Percentiles rank a stretch among this genome's conserved stretches.
Conservation (phyloP, 1,140 invertebrate genomes). For the Drosophila lowei region DNA sequence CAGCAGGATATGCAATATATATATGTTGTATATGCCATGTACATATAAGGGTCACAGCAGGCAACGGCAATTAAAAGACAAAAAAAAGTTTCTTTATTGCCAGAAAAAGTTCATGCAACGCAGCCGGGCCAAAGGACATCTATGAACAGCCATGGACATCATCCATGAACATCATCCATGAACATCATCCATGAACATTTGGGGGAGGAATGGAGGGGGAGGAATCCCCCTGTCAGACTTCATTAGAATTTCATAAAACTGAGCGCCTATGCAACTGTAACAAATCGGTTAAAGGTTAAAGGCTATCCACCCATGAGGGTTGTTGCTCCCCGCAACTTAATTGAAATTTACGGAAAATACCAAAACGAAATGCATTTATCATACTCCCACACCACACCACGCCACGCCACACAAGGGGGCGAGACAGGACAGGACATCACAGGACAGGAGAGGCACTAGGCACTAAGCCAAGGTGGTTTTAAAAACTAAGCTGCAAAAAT, state of each 20-base stretch:
- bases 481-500: slow-evolving; percentile 65
- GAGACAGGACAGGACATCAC: neutral
- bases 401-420: too few species aligned
- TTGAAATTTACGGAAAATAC: slow-evolving; percentile 55
- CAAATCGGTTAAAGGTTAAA: slow-evolving; percentile 50
- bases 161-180: too few species aligned
- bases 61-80: slow-evolving; percentile 72
- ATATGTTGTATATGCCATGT: neutral
- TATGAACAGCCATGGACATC: neutral
- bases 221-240: slow-evolving; percentile 47
- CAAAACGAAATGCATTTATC: slow-evolving; percentile 71
- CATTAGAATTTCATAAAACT: slow-evolving; percentile 70
- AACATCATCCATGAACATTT: too few species aligned
- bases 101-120: slow-evolving; percentile 63
- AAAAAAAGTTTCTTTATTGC: slow-evolving; percentile 62
- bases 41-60: slow-evolving; percentile 43
- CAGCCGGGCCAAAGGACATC: slow-evolving; percentile 39
- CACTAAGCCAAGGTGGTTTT: slow-evolving; percentile 41
- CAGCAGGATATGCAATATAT: neutral
- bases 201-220: neutral
- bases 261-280: slow-evolving; percentile 50
- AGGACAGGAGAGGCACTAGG: neutral
- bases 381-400: slow-evolving; percentile 16
- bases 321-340: slow-evolving; percentile 43
- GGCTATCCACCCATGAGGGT: slow-evolving; percentile 8